These are phyloP conservation scores for Dunckerocampus dactyliophorus DNA, from an alignment of 2,113 vertebrate species.

Conservation along the genomic window DNA sequence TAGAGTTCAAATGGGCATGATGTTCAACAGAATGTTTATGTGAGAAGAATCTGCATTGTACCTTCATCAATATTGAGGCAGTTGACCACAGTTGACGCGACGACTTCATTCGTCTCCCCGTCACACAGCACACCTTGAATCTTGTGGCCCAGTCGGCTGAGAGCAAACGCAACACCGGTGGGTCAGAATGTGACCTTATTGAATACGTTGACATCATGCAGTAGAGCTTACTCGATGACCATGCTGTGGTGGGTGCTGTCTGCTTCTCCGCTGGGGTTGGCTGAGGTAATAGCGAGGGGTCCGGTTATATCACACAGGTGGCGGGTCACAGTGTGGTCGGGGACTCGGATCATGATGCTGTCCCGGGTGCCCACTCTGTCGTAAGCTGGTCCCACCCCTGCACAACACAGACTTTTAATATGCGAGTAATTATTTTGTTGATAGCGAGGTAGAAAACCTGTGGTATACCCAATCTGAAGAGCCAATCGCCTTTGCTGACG, in stretches of 20 bases:
- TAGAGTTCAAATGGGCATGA: neutral
- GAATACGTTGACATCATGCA: neutral
- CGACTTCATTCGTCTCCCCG: constrained; percentile 81
- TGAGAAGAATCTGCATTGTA: constrained; percentile 41
- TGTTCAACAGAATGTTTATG: neutral
- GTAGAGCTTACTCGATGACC: constrained; percentile 78
- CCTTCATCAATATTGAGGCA: constrained; percentile 83
- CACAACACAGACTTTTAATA: neutral
- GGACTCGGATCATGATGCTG: constrained; percentile 89
- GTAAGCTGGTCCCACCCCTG: constrained; percentile 82
- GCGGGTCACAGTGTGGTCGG: constrained; percentile 80
- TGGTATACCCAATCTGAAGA: constrained; percentile 76
- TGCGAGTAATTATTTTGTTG: neutral
- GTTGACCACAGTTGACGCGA: constrained; percentile 85
- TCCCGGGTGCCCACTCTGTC: constrained; percentile 83
- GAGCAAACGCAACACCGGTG: neutral
- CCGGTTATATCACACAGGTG: constrained; percentile 84
- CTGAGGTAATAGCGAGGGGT: constrained; percentile 84
- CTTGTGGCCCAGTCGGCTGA: constrained; percentile 82
- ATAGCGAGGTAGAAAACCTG: neutral
- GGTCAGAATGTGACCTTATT: neutral
- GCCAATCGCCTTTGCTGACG: constrained; percentile 85
- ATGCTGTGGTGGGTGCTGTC: constrained; percentile 88
- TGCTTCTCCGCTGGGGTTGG: constrained; percentile 84
- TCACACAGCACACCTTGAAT: constrained; percentile 86